Base-by-base conservation (phyloP, 2,797 vertebrate species). In the Xerus rutilus region DNA sequence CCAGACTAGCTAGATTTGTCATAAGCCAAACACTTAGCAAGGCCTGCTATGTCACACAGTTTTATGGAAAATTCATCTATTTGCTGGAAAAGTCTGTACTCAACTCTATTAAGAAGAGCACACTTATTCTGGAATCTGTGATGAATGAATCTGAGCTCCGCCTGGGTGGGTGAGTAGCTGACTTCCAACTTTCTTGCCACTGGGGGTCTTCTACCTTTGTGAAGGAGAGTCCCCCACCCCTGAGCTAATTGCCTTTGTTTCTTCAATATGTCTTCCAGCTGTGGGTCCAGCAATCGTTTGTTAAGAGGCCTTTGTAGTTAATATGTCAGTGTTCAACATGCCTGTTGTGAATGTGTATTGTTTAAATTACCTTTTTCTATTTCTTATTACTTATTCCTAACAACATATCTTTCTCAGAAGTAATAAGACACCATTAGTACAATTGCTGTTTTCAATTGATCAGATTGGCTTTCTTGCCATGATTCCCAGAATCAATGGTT, bases 331-430 rank as follows among this genome's bases (percentile, higher is more conserved):
- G 12, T 73, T 54, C 74, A 12, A 87, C 11, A n/a, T 10, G 45
- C 25, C 39, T 47, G 39, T 54, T 73, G 59, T 86, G 70, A 82
- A 89, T 96, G 86, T 72, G 73, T 82, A 94, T 73, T 78, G 73
- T 73, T 77, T 64, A 62, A 70, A 85, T 77, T 94, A 72, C 54
- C 49, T 92, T 47, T 86, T 89, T 65, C 65, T 62, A 23, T 47
- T 72, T 83, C 81, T 89, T 82, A 77, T 57, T 69, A 84, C 89
- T 94, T 35, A 83, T 52, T 79, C 54, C 15, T 67, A 86, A 81
- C 67, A 47, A 30, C 25, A 7, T 9, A 18, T 74, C 69, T 89
- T 84, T 79, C 87, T 96, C 64, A 54, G 59, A 92, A 92, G 64
- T 39, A 78, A 65, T 43, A 30, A 83, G 89, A 87, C 12, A 45